Base-by-base conservation (phyloP, 2,113 vertebrate species). In the Willisornis vidua region DNA sequence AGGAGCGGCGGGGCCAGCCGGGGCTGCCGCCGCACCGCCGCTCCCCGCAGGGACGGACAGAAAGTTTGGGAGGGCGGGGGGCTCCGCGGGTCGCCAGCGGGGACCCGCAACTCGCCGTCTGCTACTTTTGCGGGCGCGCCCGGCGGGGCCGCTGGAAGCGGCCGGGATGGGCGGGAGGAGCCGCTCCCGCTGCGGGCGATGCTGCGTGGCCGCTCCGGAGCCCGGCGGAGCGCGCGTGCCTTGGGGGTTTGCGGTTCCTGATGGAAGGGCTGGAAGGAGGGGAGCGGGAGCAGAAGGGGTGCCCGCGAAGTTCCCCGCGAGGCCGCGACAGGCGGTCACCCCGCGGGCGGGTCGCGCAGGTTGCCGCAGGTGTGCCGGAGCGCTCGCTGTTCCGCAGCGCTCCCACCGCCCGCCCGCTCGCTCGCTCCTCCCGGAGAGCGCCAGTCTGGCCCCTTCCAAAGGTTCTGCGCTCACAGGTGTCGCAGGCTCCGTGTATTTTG, bases 301-400 rank as follows among this genome's bases (percentile, higher is more conserved):
- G 82, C 54, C 96, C 91, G 85, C 89, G 91, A 55, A 94, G 85
- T 92, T 96, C 79, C 68, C 4, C 2, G 91, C 54, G 96, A 15
- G 52, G 24, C 86, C 52, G 74, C 54, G 87, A 18, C 45, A 4
- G 5, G 10, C 13, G 14, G 7, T 11, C 33, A 2, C 1, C 37
- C 57, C 3, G 14, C 55, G 26, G 54, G 54, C 55, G 20, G 19
- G 55, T n/a, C 22, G 82, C n/a, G 43, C 51, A 2, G 59, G 58
- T 13, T 41, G 55, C 26, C 17, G 65, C 57, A 7, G 86, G 46
- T 39, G 19, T 7, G 12, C 5, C 7, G 35, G 6, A 29, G 63
- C 26, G 18, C 18, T 22, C 10, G 4, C 28, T 8, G 62, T 3
- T 46, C 46, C 13, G 45, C 73, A 20, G 74, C 9, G 75, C 54